Evolutionary conservation across 2,797 vertebrate genomes (phyloP).

Genomic region (Pterois miles): DNA sequence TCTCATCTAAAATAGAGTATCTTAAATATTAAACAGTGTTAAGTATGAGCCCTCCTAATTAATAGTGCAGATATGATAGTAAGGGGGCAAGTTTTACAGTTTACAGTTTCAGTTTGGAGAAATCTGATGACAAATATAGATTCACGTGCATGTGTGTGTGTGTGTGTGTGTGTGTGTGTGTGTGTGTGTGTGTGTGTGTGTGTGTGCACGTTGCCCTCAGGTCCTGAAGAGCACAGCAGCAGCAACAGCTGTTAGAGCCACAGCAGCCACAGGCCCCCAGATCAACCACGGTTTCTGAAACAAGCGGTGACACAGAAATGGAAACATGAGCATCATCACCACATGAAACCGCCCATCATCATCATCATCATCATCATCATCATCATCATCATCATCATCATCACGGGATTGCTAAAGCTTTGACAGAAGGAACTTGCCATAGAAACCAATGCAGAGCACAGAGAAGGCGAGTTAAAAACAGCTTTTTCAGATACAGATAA

Average conservation of each 20-base stretch:
- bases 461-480: constrained; percentile 42
- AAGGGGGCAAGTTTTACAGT: constrained; percentile 47
- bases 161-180: neutral
- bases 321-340: constrained; percentile 44
- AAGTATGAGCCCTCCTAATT: constrained; percentile 67
- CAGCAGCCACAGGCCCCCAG: constrained; percentile 94
- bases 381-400: neutral
- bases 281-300: constrained; percentile 94
- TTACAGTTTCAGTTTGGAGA: constrained; percentile 47
- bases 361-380: neutral
- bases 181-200: constrained; percentile 17
- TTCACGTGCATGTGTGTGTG: constrained; percentile 11
- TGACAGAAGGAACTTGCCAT: constrained; percentile 53
- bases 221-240: constrained; percentile 93
- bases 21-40: constrained; percentile 71
- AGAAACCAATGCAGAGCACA: constrained; percentile 50
- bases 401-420: constrained; percentile 34
- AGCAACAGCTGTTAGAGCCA: constrained; percentile 92
- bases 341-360: constrained; percentile 19
- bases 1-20: constrained; percentile 72
- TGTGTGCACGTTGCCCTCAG: constrained; percentile 77
- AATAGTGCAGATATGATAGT: constrained; percentile 70
- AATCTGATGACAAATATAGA: constrained; percentile 47
- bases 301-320: constrained; percentile 82
- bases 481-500: constrained; percentile 54